Evolutionary conservation across 2,888 invertebrate genomes (phyloP).

Genomic region (Amiota mariae): DNA sequence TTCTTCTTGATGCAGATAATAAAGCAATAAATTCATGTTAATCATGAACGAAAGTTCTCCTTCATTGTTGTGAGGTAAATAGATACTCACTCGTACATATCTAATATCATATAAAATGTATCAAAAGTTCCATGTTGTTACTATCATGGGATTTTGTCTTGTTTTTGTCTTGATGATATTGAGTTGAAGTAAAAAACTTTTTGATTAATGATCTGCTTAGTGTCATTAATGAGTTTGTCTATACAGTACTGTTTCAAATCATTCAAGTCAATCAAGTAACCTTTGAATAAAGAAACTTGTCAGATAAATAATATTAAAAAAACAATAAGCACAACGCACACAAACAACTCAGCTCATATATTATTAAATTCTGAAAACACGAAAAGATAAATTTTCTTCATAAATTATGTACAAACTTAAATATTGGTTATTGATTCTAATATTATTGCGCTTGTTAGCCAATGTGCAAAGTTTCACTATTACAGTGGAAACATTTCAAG

Average conservation of each 20-base stretch:
- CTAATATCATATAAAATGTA: background rate
- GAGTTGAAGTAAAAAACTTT: slow-evolving; percentile 14
- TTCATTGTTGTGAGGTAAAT: background rate
- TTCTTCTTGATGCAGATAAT: slow-evolving; percentile 16
- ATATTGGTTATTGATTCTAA: background rate
- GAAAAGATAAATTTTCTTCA: background rate
- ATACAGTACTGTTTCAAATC: background rate
- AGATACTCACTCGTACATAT: background rate
- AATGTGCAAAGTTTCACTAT: slow-evolving; percentile 42
- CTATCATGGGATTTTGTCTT: too few relatives aligned
- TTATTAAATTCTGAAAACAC: background rate
- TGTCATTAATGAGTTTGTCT: slow-evolving; percentile 19
- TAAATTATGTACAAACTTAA: background rate
- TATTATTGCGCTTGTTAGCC: background rate
- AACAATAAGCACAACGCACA: background rate
- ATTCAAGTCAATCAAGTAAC: slow-evolving; percentile 1
- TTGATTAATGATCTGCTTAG: slow-evolving; percentile 25
- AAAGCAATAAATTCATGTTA: slow-evolving; percentile 28
- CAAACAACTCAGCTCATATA: background rate
- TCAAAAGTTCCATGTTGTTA: too few relatives aligned
- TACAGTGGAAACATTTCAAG: slow-evolving; percentile 57
- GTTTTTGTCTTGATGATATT: background rate
- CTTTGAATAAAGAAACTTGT: background rate
- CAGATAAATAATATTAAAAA: background rate
- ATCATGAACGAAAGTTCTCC: slow-evolving; percentile 1